phyloP scores from a whole-genome alignment of 2,888 invertebrate genomes.

The Iselma pallidipennis region DNA sequence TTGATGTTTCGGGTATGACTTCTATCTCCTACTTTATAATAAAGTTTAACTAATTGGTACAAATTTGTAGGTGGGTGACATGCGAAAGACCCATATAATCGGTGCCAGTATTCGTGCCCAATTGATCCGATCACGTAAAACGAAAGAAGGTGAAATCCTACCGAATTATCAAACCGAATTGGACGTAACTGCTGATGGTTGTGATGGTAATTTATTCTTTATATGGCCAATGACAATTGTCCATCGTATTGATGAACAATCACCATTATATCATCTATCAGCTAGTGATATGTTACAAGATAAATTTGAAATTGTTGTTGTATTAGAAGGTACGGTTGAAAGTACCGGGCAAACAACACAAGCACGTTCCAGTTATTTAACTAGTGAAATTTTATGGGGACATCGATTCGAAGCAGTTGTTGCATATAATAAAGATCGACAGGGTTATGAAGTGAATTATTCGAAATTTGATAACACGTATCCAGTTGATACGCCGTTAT shows the following conservation, averaged over 20 bases:
- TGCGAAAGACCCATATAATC: constrained; percentile 90
- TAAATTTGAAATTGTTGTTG: constrained; percentile 86
- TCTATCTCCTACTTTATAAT: background rate
- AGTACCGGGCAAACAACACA: constrained; percentile 81
- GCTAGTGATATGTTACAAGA: constrained; percentile 83
- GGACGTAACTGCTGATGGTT: constrained; percentile 66
- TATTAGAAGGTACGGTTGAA: too few species aligned
- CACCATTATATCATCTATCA: constrained; percentile 87
- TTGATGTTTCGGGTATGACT: constrained; percentile 82
- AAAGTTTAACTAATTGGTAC: too few species aligned
- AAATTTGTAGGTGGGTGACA: constrained; percentile 76
- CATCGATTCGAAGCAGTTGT: constrained; percentile 83
- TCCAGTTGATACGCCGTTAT: constrained; percentile 83
- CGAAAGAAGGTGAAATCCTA: constrained; percentile 79
- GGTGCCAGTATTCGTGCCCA: constrained; percentile 86
- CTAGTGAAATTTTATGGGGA: constrained; percentile 84
- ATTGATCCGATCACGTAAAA: constrained; percentile 72
- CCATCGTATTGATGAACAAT: constrained; percentile 82
- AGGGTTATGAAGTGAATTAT: constrained; percentile 85
- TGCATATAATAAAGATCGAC: constrained; percentile 68
- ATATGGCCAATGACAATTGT: constrained; percentile 95
- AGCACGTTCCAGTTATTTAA: constrained; percentile 80
- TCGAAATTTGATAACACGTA: constrained; percentile 83
- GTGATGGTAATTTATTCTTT: constrained; percentile 86
- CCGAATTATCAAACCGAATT: constrained; percentile 82